phyloP scores from a whole-genome alignment of 2,113 vertebrate genomes.

The Nothocercus nigrocapillus region DNA sequence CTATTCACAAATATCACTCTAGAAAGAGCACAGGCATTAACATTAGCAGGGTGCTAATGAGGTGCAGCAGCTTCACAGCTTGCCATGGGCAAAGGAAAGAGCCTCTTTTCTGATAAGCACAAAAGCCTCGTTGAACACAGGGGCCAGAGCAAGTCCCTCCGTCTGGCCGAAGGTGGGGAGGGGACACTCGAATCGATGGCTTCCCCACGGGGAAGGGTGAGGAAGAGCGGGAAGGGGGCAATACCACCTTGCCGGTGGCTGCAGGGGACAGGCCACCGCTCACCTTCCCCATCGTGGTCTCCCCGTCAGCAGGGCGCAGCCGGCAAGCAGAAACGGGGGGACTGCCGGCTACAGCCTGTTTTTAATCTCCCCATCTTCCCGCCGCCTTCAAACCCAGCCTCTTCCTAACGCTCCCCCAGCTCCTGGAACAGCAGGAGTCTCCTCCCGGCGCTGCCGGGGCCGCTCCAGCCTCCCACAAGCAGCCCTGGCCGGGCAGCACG shows the following conservation, averaged over 20 bases:
- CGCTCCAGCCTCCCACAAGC: neutral
- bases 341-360: slow-evolving; percentile 5
- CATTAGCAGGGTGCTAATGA: neutral
- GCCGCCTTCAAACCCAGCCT: neutral
- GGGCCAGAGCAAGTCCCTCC: neutral
- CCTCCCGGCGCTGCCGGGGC: neutral
- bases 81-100: neutral
- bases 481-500: rapidly evolving
- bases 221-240: neutral
- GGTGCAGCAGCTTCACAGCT: neutral
- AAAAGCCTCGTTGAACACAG: neutral
- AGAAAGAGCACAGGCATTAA: neutral
- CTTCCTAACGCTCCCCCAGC: neutral
- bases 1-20: neutral
- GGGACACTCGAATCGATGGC: neutral
- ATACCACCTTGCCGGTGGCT: neutral
- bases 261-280: neutral
- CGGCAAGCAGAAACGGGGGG: neutral
- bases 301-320: neutral
- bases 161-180: neutral
- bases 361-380: slow-evolving; percentile 16
- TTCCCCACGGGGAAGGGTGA: neutral
- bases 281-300: neutral
- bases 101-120: neutral
- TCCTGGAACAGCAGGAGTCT: neutral